phyloP scores from a whole-genome alignment of 2,888 invertebrate species.

The Magallana nippona region DNA sequence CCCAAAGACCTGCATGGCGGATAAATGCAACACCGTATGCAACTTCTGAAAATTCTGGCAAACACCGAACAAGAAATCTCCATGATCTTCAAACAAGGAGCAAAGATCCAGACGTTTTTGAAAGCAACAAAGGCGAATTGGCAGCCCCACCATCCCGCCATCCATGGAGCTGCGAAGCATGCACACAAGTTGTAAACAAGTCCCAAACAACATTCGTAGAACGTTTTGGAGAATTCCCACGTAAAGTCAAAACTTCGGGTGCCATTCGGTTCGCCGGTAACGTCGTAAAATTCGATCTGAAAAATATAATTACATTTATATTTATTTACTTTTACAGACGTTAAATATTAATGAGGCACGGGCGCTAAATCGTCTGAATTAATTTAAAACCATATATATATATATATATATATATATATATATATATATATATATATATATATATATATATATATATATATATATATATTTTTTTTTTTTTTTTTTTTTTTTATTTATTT shows the following conservation, averaged over 20 bases:
- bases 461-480: no score
- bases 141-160: slow-evolving; percentile 37
- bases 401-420: no score
- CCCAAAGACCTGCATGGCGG: slow-evolving; percentile 36
- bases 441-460: no score
- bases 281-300: slow-evolving; percentile 39
- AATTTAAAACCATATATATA: no score
- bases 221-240: slow-evolving; percentile 32
- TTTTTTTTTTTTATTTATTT: no score
- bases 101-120: slow-evolving; percentile 41
- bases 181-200: slow-evolving; percentile 36
- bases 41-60: background rate
- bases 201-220: slow-evolving; percentile 28
- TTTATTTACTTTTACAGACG: no score
- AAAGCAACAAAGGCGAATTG: slow-evolving; percentile 42
- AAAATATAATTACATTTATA: background rate
- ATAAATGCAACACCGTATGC: slow-evolving; percentile 40
- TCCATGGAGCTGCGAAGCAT: slow-evolving; percentile 15
- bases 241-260: slow-evolving; percentile 13
- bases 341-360: no score
- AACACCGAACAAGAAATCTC: slow-evolving; percentile 1
- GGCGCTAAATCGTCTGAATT: no score
- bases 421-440: no score
- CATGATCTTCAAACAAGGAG: slow-evolving; percentile 34
- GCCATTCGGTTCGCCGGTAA: slow-evolving; percentile 31